phyloP scores from a whole-genome alignment of 30 jellyfish, hydroid and myxozoan species.

The Mastigias papua region DNA sequence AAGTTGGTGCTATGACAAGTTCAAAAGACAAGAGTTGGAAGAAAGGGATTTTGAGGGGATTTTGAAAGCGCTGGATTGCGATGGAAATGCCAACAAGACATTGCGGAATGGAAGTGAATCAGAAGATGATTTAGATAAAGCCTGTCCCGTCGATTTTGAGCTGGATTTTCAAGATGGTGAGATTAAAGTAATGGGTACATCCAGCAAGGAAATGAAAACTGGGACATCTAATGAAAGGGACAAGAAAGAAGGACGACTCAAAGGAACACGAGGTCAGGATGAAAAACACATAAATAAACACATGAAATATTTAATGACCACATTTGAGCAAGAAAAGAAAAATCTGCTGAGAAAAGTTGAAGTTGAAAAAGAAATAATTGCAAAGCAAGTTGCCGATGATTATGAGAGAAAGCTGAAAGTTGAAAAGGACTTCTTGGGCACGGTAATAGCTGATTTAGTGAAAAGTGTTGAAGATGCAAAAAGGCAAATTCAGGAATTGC shows the following conservation, averaged over 20 bases:
- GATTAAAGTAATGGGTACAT: constrained; percentile 11
- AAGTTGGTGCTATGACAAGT: constrained; percentile 22
- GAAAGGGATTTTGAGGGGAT: constrained; percentile 27
- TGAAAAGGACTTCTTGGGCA: constrained; percentile 80
- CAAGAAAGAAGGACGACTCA: background rate
- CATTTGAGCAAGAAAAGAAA: constrained; percentile 77
- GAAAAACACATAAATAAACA: constrained; percentile 39
- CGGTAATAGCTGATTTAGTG: constrained; percentile 77
- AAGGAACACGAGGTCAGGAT: background rate
- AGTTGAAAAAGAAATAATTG: constrained; percentile 55
- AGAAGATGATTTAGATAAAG: constrained; percentile 47
- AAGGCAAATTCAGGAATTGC: constrained; percentile 65
- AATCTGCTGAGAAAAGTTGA: constrained; percentile 56
- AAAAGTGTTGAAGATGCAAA: constrained; percentile 75
- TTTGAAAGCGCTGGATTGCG: constrained; percentile 18
- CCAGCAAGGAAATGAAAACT: constrained; percentile 6
- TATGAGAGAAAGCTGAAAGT: constrained; percentile 67
- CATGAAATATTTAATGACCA: constrained; percentile 62
- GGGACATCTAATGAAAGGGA: constrained; percentile 2
- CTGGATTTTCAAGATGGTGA: constrained; percentile 62
- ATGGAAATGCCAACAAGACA: constrained; percentile 15
- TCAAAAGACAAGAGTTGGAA: constrained; percentile 15
- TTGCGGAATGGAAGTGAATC: background rate
- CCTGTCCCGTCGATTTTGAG: constrained; percentile 55
- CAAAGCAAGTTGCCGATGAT: constrained; percentile 54